Conservation (phyloP, 2,797 vertebrate genomes). For the Mormyrops attenuatus region DNA sequence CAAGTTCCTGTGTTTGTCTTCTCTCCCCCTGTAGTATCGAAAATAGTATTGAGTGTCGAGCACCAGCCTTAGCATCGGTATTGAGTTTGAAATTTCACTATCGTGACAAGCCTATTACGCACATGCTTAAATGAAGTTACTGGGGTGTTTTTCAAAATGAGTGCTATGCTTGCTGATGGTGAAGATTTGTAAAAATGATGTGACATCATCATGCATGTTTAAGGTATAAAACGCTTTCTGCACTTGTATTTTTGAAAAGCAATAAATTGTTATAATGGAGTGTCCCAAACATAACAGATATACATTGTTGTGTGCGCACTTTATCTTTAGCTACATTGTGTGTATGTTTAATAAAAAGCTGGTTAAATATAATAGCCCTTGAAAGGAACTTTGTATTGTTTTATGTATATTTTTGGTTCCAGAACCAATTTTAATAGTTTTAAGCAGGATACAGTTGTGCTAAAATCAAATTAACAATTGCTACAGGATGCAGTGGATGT, state of each 20-base stretch:
- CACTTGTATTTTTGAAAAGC: neutral
- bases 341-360: neutral
- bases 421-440: neutral
- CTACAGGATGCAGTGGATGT: neutral
- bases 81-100: too few relatives aligned
- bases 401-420: neutral
- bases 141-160: neutral
- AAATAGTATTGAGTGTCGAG: too few relatives aligned
- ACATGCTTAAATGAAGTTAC: neutral
- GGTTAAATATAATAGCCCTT: neutral
- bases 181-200: neutral
- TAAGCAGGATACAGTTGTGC: neutral
- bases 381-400: neutral
- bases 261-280: neutral
- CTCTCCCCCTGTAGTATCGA: too few relatives aligned
- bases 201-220: neutral
- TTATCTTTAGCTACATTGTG: neutral
- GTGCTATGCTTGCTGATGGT: neutral
- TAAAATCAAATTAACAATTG: neutral
- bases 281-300: neutral
- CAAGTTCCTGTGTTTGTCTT: too few relatives aligned
- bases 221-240: neutral
- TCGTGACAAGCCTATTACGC: too few relatives aligned
- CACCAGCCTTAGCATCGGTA: too few relatives aligned
- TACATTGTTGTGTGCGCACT: too few relatives aligned